These are phyloP conservation scores for Gracilinanus agilis DNA, from an alignment of 2,113 vertebrate genomes.

Conservation along the genomic window DNA sequence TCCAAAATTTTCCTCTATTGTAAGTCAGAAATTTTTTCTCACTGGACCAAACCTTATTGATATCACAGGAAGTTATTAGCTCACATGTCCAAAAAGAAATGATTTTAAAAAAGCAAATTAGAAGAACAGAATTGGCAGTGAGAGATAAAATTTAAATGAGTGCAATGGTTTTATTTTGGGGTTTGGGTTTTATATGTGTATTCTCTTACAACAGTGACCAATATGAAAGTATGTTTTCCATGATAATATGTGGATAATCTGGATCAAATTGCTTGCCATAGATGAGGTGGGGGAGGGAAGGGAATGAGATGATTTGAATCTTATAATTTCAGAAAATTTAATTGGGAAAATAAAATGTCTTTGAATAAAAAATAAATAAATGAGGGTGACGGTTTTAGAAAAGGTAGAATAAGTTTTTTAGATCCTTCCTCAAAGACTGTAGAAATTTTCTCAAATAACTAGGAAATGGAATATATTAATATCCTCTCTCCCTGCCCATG, in stretches of 20 bases:
- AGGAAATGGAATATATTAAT: not conserved
- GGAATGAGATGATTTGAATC: too few species aligned
- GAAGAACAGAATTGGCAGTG: not conserved
- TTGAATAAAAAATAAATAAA: too few species aligned
- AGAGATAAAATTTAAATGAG: not conserved
- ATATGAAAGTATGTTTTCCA: too few species aligned
- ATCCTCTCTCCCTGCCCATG: not conserved
- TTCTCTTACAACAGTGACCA: too few species aligned
- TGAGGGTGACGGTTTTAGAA: not conserved
- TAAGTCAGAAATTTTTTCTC: not conserved
- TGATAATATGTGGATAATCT: too few species aligned
- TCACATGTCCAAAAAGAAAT: not conserved
- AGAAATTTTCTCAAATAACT: constrained; percentile 32
- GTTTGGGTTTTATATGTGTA: too few species aligned
- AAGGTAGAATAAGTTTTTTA: constrained; percentile 16
- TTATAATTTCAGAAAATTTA: too few species aligned
- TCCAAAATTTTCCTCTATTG: not conserved
- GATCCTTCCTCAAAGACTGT: not conserved
- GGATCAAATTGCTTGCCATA: too few species aligned
- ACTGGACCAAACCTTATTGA: not conserved
- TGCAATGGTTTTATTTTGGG: too few species aligned
- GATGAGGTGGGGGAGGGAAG: too few species aligned
- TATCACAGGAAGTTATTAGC: not conserved
- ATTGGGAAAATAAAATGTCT: too few species aligned
- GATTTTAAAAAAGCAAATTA: not conserved